A percentile compares a stretch with the other conserved stretches of the same genome.
These are phyloP conservation scores for Bambusicola thoracicus DNA, from an alignment of 2,113 vertebrate genomes.

Conservation along the genomic window DNA sequence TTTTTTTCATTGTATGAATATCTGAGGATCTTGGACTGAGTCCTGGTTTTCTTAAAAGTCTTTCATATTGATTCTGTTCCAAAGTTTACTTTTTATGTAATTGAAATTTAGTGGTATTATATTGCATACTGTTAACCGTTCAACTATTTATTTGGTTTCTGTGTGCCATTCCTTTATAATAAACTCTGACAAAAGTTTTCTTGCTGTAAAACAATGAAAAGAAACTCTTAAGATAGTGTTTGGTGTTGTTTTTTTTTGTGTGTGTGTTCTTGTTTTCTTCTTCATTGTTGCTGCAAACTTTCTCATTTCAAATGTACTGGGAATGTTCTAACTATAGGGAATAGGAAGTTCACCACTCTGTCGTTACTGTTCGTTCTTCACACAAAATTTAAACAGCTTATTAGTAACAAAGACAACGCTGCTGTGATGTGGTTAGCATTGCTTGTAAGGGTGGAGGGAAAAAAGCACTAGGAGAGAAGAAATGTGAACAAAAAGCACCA, in stretches of 20 bases:
- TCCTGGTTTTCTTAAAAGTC: conserved; percentile 23
- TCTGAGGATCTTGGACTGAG: conserved; percentile 10
- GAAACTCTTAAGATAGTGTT: conserved; percentile 3
- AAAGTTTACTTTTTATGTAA: conserved; percentile 48
- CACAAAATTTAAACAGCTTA: neutral
- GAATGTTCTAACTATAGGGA: neutral
- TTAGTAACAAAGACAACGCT: neutral
- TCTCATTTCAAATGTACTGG: neutral
- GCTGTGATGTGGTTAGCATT: neutral
- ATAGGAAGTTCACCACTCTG: neutral
- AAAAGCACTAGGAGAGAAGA: neutral
- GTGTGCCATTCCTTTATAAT: conserved; percentile 36
- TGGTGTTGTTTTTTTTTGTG: neutral
- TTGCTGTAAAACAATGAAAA: neutral
- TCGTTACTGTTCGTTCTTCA: neutral
- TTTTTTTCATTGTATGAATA: conserved; percentile 4
- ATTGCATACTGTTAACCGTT: conserved; percentile 45
- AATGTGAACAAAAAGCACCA: neutral
- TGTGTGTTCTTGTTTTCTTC: neutral
- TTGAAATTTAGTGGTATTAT: conserved; percentile 51
- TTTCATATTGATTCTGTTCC: conserved; percentile 44
- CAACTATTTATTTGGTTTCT: conserved; percentile 62
- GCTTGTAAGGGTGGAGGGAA: neutral
- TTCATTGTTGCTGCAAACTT: neutral
- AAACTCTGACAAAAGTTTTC: conserved; percentile 45